Evolutionary conservation across 2,797 vertebrate species (phyloP).

Genomic region (Microchirus variegatus): DNA sequence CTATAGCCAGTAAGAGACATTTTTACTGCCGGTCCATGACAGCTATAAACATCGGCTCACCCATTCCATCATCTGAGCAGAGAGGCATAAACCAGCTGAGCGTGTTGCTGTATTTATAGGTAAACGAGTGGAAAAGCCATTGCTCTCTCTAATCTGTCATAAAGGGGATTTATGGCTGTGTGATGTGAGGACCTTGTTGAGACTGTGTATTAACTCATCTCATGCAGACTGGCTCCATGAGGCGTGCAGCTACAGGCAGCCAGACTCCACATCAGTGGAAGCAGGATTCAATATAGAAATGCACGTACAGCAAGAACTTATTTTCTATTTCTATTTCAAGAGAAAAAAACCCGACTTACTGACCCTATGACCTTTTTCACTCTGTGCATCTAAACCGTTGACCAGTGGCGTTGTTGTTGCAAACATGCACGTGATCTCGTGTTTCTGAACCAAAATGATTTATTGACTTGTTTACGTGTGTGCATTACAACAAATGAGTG

Average conservation of each 20-base stretch:
- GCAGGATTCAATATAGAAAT: slow-evolving; percentile 2
- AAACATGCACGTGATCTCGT: too few species aligned
- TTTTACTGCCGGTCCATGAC: slow-evolving; percentile 69
- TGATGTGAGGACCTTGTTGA: slow-evolving; percentile 66
- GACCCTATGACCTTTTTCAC: background rate
- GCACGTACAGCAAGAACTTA: background rate
- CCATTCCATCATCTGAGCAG: slow-evolving; percentile 61
- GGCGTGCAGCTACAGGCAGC: slow-evolving; percentile 27
- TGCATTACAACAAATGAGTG: too few species aligned
- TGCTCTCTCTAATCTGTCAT: slow-evolving; percentile 73
- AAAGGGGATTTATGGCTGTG: slow-evolving; percentile 70
- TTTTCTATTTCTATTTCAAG: slow-evolving; percentile 7
- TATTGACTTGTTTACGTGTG: too few species aligned
- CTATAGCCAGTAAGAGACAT: slow-evolving; percentile 63
- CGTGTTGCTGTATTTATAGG: slow-evolving; percentile 74
- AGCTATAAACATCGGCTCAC: slow-evolving; percentile 71
- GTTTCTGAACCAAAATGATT: too few species aligned
- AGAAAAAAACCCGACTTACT: background rate
- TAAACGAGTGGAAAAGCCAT: slow-evolving; percentile 76
- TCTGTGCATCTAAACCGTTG: too few species aligned
- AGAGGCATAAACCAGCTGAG: slow-evolving; percentile 70
- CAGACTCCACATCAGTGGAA: slow-evolving; percentile 25
- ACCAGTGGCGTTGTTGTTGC: too few species aligned
- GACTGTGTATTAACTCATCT: slow-evolving; percentile 71
- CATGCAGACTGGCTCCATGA: slow-evolving; percentile 50